Evolutionary conservation across 2,797 vertebrate species (phyloP).

Genomic region (Clarias fuscus): DNA sequence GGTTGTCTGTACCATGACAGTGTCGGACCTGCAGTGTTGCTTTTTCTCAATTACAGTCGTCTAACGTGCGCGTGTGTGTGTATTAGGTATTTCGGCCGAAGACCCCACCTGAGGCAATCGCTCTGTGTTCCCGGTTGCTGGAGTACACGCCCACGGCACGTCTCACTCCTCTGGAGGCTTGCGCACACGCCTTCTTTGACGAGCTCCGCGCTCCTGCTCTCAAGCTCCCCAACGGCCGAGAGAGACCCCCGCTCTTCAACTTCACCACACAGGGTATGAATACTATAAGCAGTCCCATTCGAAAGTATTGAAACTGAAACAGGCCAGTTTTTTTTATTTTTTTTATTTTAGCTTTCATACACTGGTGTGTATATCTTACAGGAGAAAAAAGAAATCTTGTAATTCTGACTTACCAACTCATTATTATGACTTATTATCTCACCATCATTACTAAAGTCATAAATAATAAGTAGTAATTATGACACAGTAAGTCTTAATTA

Average conservation of each 20-base stretch:
- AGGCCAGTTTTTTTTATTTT: no score
- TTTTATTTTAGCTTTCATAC: background rate
- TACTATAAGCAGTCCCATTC: background rate
- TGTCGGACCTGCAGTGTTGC: background rate
- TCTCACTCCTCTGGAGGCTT: conserved; percentile 85
- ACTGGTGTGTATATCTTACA: no score
- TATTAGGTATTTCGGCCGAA: conserved; percentile 85
- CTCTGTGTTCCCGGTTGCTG: conserved; percentile 84
- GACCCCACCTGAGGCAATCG: conserved; percentile 85
- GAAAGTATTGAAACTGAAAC: background rate
- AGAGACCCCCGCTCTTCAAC: conserved; percentile 87
- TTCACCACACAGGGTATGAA: conserved; percentile 86
- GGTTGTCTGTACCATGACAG: no score
- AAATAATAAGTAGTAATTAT: no score
- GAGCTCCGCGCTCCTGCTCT: conserved; percentile 86
- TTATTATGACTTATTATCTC: no score
- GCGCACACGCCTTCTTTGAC: conserved; percentile 87
- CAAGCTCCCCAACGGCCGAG: conserved; percentile 85
- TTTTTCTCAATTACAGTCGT: background rate
- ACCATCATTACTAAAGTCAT: no score
- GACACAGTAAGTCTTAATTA: no score
- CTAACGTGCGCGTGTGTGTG: conserved; percentile 26
- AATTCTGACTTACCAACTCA: no score
- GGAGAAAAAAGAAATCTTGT: no score
- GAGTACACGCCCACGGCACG: conserved; percentile 86